Percentiles rank a stretch among this genome's conserved stretches.
Evolutionary conservation across 2,888 invertebrate species (phyloP).

Genomic region (Micropterix aruncella): DNA sequence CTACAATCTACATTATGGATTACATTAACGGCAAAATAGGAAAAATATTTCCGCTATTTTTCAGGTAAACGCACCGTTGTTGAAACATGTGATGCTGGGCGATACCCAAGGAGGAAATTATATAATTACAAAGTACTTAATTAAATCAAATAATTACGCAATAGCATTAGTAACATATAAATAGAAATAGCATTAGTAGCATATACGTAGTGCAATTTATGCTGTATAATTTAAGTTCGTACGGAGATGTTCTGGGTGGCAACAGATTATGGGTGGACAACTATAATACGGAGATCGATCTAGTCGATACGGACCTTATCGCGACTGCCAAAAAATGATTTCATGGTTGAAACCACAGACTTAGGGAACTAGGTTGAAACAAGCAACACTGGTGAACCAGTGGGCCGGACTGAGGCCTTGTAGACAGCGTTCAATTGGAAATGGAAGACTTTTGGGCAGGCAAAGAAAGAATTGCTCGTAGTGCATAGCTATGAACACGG

Average conservation of each 20-base stretch:
- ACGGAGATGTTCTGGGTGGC: conserved; percentile 60
- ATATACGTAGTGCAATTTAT: too few relatives aligned
- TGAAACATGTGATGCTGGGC: conserved; percentile 41
- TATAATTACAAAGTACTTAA: conserved; percentile 62
- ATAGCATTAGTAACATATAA: too few relatives aligned
- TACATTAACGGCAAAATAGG: too few relatives aligned
- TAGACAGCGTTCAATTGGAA: conserved; percentile 45
- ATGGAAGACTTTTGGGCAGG: conserved; percentile 25
- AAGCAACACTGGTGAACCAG: conserved; percentile 36
- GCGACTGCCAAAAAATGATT: conserved; percentile 43
- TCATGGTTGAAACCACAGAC: too few relatives aligned
- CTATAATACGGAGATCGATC: conserved; percentile 36
- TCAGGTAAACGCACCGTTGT: conserved; percentile 54
- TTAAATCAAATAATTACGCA: background rate
- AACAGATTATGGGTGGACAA: conserved; percentile 56
- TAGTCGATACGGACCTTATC: conserved; percentile 40
- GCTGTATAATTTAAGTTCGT: conserved; percentile 39
- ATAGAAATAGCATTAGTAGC: too few relatives aligned
- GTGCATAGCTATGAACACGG: conserved; percentile 84
- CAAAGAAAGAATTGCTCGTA: conserved; percentile 29
- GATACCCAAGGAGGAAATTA: conserved; percentile 48
- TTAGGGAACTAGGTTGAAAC: too few relatives aligned
- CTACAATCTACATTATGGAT: too few relatives aligned
- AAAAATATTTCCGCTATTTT: too few relatives aligned
- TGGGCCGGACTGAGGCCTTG: conserved; percentile 68